Base-by-base conservation (phyloP, 2,888 invertebrate species). In the Polyploca ridens region DNA sequence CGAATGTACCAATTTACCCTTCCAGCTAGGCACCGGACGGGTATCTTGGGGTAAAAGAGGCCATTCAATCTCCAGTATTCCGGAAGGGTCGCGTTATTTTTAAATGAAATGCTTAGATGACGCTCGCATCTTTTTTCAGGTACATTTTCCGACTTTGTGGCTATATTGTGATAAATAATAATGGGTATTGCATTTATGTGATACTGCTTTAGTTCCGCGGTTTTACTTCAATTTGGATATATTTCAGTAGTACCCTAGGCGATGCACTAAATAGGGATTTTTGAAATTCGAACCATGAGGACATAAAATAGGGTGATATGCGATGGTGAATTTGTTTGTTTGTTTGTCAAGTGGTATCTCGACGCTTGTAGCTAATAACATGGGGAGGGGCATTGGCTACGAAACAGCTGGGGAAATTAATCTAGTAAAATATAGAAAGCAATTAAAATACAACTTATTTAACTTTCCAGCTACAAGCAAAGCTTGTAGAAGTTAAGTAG, bases 1-100 rank as follows among this genome's bases (percentile, higher is more conserved):
- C 78, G 79, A 86, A 86, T 78, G 81, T 81, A 83, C 85, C 86
- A 79, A 86, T 87, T 87, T 87, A 86, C 87, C 87, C 84, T 85
- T 84, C 79, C 81, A 77, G 54, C 72, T 71, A 66, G 66, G 66
- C 69, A 70, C 68, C 66, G 75, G 69, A 68, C 70, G 74, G 76
- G 80, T 81, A 81, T 83, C 82, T 81, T 70, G 66, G 76, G 75
- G 77, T 69, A 76, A 81, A 82, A 81, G 77, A 81, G 82, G 78
- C 79, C 82, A 78, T 86, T 84, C 86, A 85, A 85, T 88, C 82
- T 83, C 79, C 77, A 78, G 75, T 77, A 74, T 77, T 74, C 75
- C 76, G 80, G 77, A 78, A 82, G 76, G 81, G 78, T 79, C 75
- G 77, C 81, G 82, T 81, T 87, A 85, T 84, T 88, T 88, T 85